Base-by-base conservation (phyloP, 2,113 vertebrate genomes). In the Amblyornis subalaris region DNA sequence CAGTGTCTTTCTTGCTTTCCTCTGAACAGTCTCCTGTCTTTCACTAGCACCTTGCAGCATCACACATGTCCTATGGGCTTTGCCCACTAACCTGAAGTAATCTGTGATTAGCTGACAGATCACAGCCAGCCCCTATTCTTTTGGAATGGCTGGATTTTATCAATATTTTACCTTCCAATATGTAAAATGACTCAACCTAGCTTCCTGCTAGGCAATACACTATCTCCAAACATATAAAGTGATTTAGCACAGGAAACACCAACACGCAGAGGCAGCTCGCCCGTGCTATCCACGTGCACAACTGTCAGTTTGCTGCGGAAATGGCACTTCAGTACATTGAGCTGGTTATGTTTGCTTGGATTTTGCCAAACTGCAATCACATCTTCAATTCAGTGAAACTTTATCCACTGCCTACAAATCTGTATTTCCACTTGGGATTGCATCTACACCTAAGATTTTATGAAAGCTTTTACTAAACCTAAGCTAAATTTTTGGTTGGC, bases 41-140 rank as follows among this genome's bases (percentile, higher is more conserved):
- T 45, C 60, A 58, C 45, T 42, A 85, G 22, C 44, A 45, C 29
- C 60, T 78, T 53, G 24, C 66, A 85, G n/a, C 12, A 51, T 35
- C 58, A 11, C 23, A 24, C 1, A 0, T 1, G 1, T 45, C 31
- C 45, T 29, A 0, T 22, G 2, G 48, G 29, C 25, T 74, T 69
- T 77, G 21, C 17, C 29, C 35, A 15, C 57, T 51, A 62, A 51
- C 29, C 25, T 55, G 22, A 81, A 58, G 20, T 48, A 51, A 55
- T 9, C 42, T 57, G 31, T 3, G 0, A 28, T 45, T 50, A 80
- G 33, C 26, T 47, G 40, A 29, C 22, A 42, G 50, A 71, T 6
- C 0, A 0, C 23, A 28, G 23, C 9, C 40, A 12, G 36, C 28
- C 31, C 14, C 13, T 36, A 33, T 24, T 17, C 48, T 47, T 85